These are phyloP conservation scores for Cephus pulcher DNA, from an alignment of 2,888 invertebrate species.

Conservation along the genomic window DNA sequence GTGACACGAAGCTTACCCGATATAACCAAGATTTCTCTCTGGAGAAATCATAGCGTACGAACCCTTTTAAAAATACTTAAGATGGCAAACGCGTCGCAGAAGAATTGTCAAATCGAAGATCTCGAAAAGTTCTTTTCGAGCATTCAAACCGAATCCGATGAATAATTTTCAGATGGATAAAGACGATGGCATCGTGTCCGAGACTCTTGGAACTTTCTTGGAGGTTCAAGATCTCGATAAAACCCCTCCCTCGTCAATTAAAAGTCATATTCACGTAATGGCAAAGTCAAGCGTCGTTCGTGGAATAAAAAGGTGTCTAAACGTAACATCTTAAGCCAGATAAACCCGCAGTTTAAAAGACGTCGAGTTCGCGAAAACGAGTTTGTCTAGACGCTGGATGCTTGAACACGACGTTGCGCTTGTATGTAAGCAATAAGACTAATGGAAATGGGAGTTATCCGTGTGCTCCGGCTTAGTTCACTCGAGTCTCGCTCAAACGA, in stretches of 20 bases:
- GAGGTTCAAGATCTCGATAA: background rate
- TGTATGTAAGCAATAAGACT: constrained; percentile 21
- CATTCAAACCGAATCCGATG: background rate
- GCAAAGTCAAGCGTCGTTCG: background rate
- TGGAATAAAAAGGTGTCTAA: background rate
- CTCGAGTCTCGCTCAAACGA: background rate
- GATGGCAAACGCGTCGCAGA: background rate
- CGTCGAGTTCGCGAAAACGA: constrained; percentile 6
- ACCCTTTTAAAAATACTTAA: background rate
- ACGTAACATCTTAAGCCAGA: constrained; percentile 15
- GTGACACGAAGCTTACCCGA: background rate
- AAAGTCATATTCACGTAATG: background rate
- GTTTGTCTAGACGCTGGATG: constrained; percentile 13
- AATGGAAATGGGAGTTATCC: constrained; percentile 20
- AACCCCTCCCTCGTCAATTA: background rate
- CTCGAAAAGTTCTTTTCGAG: background rate
- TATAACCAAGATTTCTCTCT: background rate
- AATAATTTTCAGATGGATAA: background rate
- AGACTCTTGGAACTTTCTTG: background rate
- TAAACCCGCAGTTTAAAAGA: constrained; percentile 18
- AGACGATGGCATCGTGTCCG: background rate
- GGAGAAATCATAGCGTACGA: background rate
- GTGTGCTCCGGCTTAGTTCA: background rate
- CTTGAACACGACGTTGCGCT: background rate
- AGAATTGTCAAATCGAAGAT: background rate